Conservation (phyloP, 2,888 invertebrate species). For the Macroteleia sp. region DNA sequence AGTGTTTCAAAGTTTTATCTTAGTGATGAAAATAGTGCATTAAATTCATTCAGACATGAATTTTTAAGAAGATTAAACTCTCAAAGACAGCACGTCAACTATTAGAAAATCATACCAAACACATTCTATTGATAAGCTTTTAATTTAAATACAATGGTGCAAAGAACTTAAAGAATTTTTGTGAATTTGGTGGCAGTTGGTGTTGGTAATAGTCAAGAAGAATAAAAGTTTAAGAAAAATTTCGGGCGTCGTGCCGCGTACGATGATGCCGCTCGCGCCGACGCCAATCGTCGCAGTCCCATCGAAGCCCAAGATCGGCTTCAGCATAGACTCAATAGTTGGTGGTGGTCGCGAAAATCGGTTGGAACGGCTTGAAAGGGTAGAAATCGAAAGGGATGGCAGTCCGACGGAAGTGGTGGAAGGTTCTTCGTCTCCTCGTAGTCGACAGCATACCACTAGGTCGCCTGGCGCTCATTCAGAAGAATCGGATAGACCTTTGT, state of each 20-base stretch:
- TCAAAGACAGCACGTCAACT: neutral
- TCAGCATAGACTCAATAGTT: slow-evolving; percentile 97
- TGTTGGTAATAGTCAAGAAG: no score
- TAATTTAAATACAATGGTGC: no score
- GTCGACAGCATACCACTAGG: slow-evolving; percentile 71
- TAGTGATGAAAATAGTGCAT: slow-evolving; percentile 8
- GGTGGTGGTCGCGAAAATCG: slow-evolving; percentile 86
- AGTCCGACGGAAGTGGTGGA: slow-evolving; percentile 79
- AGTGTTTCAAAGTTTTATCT: neutral
- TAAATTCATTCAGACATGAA: slow-evolving; percentile 5
- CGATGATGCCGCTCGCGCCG: slow-evolving; percentile 97
- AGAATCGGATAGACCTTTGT: slow-evolving; percentile 83
- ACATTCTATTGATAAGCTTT: no score
- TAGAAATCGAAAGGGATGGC: slow-evolving; percentile 77
- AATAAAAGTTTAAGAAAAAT: slow-evolving; percentile 18
- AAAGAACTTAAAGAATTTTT: no score
- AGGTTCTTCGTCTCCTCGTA: slow-evolving; percentile 77
- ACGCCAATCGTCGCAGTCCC: slow-evolving; percentile 96
- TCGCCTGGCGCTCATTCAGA: slow-evolving; percentile 85
- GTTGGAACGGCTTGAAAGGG: slow-evolving; percentile 75
- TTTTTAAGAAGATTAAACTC: slow-evolving; percentile 1
- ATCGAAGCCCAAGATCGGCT: slow-evolving; percentile 96
- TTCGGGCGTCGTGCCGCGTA: slow-evolving; percentile 78
- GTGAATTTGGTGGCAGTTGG: no score
- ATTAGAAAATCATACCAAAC: no score